phyloP scores from a whole-genome alignment of 2,888 invertebrate species.

The Eutolmus rufibarbis region DNA sequence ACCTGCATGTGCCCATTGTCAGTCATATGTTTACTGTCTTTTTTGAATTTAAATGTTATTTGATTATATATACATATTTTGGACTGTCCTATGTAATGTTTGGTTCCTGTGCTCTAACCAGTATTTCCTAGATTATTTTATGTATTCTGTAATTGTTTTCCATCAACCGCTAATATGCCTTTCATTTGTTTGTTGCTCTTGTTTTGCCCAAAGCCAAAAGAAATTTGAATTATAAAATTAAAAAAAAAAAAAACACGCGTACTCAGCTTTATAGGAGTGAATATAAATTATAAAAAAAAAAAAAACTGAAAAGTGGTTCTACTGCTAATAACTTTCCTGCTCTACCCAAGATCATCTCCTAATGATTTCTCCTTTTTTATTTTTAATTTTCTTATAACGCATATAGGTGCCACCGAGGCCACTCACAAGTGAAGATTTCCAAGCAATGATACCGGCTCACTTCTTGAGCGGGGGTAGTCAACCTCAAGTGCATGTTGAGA shows the following conservation, averaged over 20 bases:
- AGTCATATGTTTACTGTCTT: slow-evolving; percentile 7
- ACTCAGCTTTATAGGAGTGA: slow-evolving; percentile 25
- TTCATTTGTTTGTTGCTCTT: slow-evolving; percentile 6
- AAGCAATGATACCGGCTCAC: slow-evolving; percentile 93
- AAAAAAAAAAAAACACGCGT: background rate
- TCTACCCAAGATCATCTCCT: background rate
- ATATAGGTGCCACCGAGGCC: slow-evolving; percentile 69
- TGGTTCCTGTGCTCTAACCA: slow-evolving; percentile 31
- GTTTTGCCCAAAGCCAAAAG: background rate
- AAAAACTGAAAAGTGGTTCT: background rate
- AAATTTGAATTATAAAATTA: background rate
- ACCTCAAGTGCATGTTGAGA: slow-evolving; percentile 64
- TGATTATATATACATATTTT: background rate
- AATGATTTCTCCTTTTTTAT: slow-evolving; percentile 39
- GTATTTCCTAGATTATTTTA: slow-evolving; percentile 6
- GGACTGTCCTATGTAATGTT: slow-evolving; percentile 17
- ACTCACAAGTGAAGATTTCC: slow-evolving; percentile 92
- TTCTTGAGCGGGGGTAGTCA: slow-evolving; percentile 87
- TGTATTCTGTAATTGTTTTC: background rate
- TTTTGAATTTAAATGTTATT: background rate
- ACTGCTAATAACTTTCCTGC: slow-evolving; percentile 15
- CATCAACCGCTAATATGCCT: background rate
- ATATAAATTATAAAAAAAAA: background rate
- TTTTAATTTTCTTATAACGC: slow-evolving; percentile 42
- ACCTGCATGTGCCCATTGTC: slow-evolving; percentile 23